Evolutionary conservation across 1,140 invertebrate genomes (phyloP).

Genomic region (Saccostrea cuccullata): DNA sequence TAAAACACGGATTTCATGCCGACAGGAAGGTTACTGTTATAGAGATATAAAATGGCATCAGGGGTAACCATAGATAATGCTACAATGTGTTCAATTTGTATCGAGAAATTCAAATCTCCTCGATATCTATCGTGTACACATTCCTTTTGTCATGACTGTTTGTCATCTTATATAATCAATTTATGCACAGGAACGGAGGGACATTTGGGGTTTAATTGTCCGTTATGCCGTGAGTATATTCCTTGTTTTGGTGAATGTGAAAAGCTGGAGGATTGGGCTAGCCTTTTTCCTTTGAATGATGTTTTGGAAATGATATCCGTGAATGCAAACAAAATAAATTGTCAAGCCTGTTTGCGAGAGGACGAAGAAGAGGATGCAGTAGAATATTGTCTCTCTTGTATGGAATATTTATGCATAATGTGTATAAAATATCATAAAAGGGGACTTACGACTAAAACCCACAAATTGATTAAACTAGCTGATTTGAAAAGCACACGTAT

Average conservation of each 20-base stretch:
- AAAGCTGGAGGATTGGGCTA: not conserved
- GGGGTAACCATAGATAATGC: not conserved
- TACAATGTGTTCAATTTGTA: not conserved
- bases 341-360: not conserved
- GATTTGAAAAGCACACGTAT: not conserved
- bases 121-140: constrained; percentile 1
- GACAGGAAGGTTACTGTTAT: too few relatives aligned
- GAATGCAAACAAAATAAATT: not conserved
- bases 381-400: not conserved
- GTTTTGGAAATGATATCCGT: not conserved
- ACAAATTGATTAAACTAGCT: not conserved
- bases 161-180: not conserved
- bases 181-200: not conserved
- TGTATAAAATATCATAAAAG: constrained; percentile 3
- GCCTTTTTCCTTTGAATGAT: not conserved
- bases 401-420: not conserved
- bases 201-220: constrained; percentile 7
- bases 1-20: too few relatives aligned
- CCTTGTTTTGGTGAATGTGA: not conserved
- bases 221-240: not conserved
- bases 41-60: too few relatives aligned
- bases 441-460: not conserved
- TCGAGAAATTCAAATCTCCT: not conserved
- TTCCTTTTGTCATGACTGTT: not conserved
- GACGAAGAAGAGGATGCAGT: not conserved